Evolutionary conservation across 2,888 invertebrate genomes (phyloP).

Genomic region (Dugesia japonica): DNA sequence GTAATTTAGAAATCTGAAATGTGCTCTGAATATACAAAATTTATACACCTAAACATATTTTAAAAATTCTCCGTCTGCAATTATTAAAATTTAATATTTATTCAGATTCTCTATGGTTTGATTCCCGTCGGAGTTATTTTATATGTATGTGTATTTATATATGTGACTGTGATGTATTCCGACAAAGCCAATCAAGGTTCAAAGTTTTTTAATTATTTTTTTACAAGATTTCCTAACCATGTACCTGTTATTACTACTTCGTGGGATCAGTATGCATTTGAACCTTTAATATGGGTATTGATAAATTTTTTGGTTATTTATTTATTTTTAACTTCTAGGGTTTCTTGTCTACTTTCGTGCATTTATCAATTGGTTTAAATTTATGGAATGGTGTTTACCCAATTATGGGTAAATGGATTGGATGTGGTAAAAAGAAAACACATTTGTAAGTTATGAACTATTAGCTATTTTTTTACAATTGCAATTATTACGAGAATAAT

Average conservation of each 20-base stretch:
- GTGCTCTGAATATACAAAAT: too few species aligned
- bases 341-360: conserved; percentile 30
- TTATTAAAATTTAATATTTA: neutral
- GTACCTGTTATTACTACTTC: conserved; percentile 24
- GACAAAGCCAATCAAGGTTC: neutral
- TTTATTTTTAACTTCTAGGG: conserved; percentile 27
- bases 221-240: conserved; percentile 29
- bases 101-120: conserved; percentile 30
- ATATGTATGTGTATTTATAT: conserved; percentile 16
- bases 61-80: neutral
- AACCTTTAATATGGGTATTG: conserved; percentile 32
- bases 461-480: too few species aligned
- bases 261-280: conserved; percentile 33
- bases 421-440: conserved; percentile 23
- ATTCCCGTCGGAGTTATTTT: conserved; percentile 24
- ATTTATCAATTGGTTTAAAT: conserved; percentile 28
- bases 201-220: conserved; percentile 25
- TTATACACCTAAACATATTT: too few species aligned
- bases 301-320: neutral
- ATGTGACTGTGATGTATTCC: neutral
- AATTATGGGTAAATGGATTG: conserved; percentile 33
- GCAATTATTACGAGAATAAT: too few species aligned
- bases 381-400: conserved; percentile 33
- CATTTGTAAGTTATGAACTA: conserved; percentile 30
- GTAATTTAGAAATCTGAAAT: too few species aligned